A percentile compares a stretch with the other conserved stretches of the same genome.
Conservation (phyloP, 35 echinoderm and acorn worm species). For the Stichopus chloronotus region DNA sequence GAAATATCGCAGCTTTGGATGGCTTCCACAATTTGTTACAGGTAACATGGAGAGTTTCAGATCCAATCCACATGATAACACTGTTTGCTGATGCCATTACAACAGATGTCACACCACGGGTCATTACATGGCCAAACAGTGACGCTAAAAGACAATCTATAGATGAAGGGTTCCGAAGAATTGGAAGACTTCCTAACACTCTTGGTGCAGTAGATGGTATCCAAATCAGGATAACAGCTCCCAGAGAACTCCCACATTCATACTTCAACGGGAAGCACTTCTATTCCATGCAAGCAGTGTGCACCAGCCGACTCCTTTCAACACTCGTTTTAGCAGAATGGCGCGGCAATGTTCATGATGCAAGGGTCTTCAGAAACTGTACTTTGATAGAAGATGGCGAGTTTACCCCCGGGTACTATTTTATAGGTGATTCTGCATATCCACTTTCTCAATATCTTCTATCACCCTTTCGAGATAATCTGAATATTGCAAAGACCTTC, state of each 20-base stretch:
- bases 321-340: slow-evolving; percentile 41
- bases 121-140: background rate
- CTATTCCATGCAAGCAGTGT: slow-evolving; percentile 2
- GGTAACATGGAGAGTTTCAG: slow-evolving; percentile 44
- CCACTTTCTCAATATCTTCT: slow-evolving; percentile 46
- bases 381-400: background rate
- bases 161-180: slow-evolving; percentile 15
- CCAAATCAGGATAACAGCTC: slow-evolving; percentile 41
- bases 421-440: slow-evolving; percentile 60
- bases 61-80: slow-evolving; percentile 45
- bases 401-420: slow-evolving; percentile 4
- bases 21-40: background rate
- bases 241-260: slow-evolving; percentile 41
- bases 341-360: slow-evolving; percentile 46
- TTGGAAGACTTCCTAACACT: slow-evolving; percentile 15
- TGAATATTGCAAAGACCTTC: slow-evolving; percentile 23
- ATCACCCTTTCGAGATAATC: slow-evolving; percentile 59
- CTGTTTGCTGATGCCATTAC: slow-evolving; percentile 7
- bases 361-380: slow-evolving; percentile 53
- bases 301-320: background rate
- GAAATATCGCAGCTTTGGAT: background rate
- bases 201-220: slow-evolving; percentile 39
- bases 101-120: slow-evolving; percentile 1
- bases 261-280: slow-evolving; percentile 15
- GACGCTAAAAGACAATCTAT: background rate